A percentile compares a stretch with the other conserved stretches of the same genome.
Evolutionary conservation across 1,140 invertebrate genomes (phyloP).

Genomic region (Cyphomyrmex costatus): DNA sequence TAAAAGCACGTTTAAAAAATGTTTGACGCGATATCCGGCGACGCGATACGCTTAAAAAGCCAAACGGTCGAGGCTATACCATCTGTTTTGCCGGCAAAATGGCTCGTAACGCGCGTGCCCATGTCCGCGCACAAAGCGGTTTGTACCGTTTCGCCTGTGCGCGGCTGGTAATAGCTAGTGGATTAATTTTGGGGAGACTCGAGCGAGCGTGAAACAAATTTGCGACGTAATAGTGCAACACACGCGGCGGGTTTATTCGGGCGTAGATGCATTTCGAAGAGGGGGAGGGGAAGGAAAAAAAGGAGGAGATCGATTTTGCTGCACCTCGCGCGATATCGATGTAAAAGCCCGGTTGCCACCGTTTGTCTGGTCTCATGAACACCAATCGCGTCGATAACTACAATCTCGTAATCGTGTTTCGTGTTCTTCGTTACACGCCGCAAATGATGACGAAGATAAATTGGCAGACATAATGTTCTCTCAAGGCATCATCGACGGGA

Average conservation of each 20-base stretch:
- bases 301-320: constrained; percentile 30
- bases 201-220: constrained; percentile 56
- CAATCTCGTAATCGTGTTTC: neutral
- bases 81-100: constrained; percentile 60
- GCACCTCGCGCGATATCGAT: constrained; percentile 25
- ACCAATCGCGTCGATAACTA: constrained; percentile 11
- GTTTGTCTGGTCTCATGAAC: constrained; percentile 6
- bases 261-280: constrained; percentile 43
- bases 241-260: constrained; percentile 34
- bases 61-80: constrained; percentile 23
- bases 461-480: neutral
- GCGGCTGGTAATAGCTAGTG: constrained; percentile 48
- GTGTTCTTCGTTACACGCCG: neutral
- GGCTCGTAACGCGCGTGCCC: constrained; percentile 52
- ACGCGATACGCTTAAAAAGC: constrained; percentile 48
- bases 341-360: neutral
- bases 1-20: constrained; percentile 57
- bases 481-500: neutral
- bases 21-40: constrained; percentile 52
- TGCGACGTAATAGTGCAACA: constrained; percentile 8
- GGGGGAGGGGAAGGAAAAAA: neutral
- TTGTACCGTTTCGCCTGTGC: constrained; percentile 49
- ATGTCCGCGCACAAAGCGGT: constrained; percentile 58
- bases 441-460: neutral
- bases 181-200: constrained; percentile 53